Conservation (phyloP, 2,888 invertebrate genomes). For the Heliconius aoede region DNA sequence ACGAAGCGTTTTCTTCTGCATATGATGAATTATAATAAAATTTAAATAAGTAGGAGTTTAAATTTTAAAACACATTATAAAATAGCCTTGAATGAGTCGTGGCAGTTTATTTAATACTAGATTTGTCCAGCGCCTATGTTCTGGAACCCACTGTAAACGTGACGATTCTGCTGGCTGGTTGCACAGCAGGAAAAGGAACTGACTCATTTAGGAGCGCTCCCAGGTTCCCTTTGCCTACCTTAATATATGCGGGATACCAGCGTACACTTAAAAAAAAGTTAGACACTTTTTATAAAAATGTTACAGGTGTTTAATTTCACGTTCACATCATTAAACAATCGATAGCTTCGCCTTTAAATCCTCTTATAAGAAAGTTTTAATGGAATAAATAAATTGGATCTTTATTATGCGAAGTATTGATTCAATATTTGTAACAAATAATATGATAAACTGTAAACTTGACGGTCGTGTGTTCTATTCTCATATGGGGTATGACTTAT, state of each 20-base stretch:
- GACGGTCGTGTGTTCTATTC: not conserved
- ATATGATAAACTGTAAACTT: not conserved
- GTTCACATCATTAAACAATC: constrained; percentile 25
- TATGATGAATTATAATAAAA: constrained; percentile 29
- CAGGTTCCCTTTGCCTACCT: too few relatives aligned
- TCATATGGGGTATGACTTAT: not conserved
- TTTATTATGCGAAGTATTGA: constrained; percentile 2
- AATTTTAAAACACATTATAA: not conserved
- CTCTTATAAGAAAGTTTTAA: constrained; percentile 40
- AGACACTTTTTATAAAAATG: not conserved
- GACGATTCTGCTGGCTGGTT: too few relatives aligned
- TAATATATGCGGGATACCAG: too few relatives aligned
- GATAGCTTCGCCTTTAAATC: constrained; percentile 32
- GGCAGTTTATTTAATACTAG: too few relatives aligned
- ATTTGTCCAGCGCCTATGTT: too few relatives aligned
- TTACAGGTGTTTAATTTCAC: constrained; percentile 13
- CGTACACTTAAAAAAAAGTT: too few relatives aligned
- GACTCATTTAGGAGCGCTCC: too few relatives aligned
- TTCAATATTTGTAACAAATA: not conserved
- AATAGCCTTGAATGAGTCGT: too few relatives aligned
- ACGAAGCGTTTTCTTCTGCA: constrained; percentile 30
- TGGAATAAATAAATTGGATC: constrained; percentile 24
- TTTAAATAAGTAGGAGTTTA: constrained; percentile 26
- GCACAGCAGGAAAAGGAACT: too few relatives aligned
- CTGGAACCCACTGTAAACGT: too few relatives aligned